Evolutionary conservation across 2,888 invertebrate species (phyloP).

Genomic region (Keiferia lycopersicella): DNA sequence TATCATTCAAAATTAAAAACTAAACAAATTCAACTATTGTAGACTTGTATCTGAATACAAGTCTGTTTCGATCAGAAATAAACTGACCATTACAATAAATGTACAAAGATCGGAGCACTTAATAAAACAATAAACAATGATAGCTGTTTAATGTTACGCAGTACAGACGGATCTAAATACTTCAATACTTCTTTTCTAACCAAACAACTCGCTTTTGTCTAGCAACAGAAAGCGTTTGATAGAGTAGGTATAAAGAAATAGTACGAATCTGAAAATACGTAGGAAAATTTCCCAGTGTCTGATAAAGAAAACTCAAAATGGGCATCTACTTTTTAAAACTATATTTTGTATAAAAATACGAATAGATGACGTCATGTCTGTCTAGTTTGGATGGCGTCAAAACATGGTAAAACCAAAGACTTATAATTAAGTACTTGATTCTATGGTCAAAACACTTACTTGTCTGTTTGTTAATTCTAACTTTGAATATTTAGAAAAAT

Average conservation of each 20-base stretch:
- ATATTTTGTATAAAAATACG: too few species aligned
- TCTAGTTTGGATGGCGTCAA: too few species aligned
- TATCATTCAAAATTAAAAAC: neutral
- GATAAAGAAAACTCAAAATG: too few species aligned
- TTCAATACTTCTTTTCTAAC: constrained; percentile 63
- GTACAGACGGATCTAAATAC: constrained; percentile 63
- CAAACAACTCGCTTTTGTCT: constrained; percentile 73
- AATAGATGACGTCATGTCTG: too few species aligned
- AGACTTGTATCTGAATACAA: neutral
- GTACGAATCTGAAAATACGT: neutral
- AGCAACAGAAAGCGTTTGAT: constrained; percentile 54
- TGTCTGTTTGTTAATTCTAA: too few species aligned
- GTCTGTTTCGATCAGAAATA: neutral
- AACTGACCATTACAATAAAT: constrained; percentile 68
- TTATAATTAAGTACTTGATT: too few species aligned
- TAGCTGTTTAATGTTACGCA: constrained; percentile 62
- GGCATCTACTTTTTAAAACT: too few species aligned
- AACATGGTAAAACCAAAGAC: too few species aligned
- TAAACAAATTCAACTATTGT: neutral
- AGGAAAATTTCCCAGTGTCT: too few species aligned
- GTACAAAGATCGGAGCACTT: constrained; percentile 64
- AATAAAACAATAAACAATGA: constrained; percentile 72
- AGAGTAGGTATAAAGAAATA: constrained; percentile 40
- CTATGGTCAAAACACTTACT: too few species aligned
- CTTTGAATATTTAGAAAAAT: too few species aligned